Conservation (phyloP, 2,113 vertebrate genomes). For the Stegostoma tigrinum region DNA sequence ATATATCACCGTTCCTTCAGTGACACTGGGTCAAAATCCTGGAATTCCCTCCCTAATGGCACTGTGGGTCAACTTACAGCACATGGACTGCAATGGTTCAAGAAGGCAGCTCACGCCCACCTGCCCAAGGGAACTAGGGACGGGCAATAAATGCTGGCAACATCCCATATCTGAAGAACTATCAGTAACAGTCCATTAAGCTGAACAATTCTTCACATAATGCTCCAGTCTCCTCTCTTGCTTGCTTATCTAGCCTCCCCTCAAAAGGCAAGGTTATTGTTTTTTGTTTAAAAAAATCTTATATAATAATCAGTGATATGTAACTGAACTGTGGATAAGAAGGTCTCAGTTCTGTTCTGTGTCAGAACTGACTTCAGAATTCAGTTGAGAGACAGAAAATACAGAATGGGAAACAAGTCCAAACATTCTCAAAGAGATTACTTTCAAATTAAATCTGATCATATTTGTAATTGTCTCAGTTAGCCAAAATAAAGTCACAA, state of each 20-base stretch:
- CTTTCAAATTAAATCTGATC: not conserved
- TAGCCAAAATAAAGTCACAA: not conserved
- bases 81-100: not conserved
- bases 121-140: not conserved
- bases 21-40: too few relatives aligned
- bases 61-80: not conserved
- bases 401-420: not conserved
- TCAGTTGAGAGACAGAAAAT: not conserved
- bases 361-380: not conserved
- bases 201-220: not conserved
- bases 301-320: not conserved
- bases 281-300: too few relatives aligned
- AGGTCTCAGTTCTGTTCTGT: not conserved
- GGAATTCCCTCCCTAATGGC: too few relatives aligned
- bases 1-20: too few relatives aligned
- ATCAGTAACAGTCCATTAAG: not conserved
- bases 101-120: not conserved
- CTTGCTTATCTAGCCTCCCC: too few relatives aligned
- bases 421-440: not conserved
- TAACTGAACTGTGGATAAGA: not conserved
- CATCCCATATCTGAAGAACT: not conserved
- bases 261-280: not conserved
- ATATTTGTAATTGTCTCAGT: not conserved
- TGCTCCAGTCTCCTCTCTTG: not conserved
- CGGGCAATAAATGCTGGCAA: not conserved